Percentiles rank a stretch among this genome's conserved stretches.
phyloP scores from a whole-genome alignment of 2,113 vertebrate species.

The Tragelaphus scriptus region DNA sequence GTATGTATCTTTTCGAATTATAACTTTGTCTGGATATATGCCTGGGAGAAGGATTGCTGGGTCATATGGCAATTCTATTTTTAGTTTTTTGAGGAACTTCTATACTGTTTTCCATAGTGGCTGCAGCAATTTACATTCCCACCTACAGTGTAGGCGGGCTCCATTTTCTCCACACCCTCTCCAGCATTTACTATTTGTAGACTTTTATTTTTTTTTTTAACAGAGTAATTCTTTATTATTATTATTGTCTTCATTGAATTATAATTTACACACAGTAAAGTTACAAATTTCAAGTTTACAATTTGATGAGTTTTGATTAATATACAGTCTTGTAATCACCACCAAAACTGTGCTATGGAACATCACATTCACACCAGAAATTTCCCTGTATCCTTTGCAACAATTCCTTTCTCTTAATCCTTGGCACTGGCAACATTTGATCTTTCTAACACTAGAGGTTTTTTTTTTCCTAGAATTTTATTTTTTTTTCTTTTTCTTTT shows the following conservation, averaged over 20 bases:
- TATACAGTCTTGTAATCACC: not conserved
- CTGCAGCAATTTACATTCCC: not conserved
- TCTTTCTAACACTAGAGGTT: not conserved
- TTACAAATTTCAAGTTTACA: not conserved
- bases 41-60: not conserved
- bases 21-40: not conserved
- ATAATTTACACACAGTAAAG: not conserved
- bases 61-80: not conserved
- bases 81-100: not conserved
- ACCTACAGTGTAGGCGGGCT: not conserved
- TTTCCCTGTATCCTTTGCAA: not conserved
- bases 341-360: not conserved
- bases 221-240: not conserved
- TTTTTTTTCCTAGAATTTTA: not conserved
- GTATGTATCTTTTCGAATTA: not conserved
- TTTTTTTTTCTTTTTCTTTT: too few relatives aligned
- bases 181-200: not conserved
- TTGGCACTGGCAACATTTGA: not conserved
- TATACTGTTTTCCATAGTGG: not conserved
- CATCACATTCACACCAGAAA: not conserved
- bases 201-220: too few relatives aligned
- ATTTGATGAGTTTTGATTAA: not conserved
- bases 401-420: not conserved
- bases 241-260: not conserved
- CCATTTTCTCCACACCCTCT: not conserved